These are phyloP conservation scores for Erpornis zantholeuca DNA, from an alignment of 2,113 vertebrate species.

Conservation along the genomic window DNA sequence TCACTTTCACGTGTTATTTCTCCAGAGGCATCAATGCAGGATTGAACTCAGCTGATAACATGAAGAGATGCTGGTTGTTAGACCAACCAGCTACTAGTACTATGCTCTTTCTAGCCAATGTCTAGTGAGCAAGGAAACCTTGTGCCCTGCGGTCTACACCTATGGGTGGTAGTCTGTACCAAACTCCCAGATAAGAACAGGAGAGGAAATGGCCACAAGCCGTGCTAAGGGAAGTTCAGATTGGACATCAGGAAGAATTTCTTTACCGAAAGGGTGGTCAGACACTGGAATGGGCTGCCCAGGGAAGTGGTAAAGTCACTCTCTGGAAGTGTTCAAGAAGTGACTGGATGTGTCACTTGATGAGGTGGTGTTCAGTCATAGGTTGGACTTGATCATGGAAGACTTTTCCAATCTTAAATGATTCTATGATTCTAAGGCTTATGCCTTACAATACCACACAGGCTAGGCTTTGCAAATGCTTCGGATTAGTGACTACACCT, in stretches of 20 bases:
- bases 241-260: not conserved
- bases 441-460: not conserved
- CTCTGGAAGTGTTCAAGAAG: not conserved
- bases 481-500: not conserved
- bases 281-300: not conserved
- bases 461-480: not conserved
- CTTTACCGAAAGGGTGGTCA: not conserved
- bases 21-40: not conserved
- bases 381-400: not conserved
- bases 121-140: not conserved
- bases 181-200: not conserved
- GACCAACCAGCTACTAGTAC: not conserved
- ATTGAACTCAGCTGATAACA: not conserved
- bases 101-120: not conserved
- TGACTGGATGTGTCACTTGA: not conserved
- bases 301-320: not conserved
- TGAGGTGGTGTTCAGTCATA: not conserved
- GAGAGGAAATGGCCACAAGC: not conserved
- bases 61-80: not conserved
- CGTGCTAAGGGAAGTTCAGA: not conserved
- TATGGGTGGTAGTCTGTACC: not conserved
- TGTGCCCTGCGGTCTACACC: not conserved
- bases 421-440: not conserved
- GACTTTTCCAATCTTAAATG: not conserved
- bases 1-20: not conserved